phyloP scores from a whole-genome alignment of 2,797 vertebrate species.

The Labroides dimidiatus region DNA sequence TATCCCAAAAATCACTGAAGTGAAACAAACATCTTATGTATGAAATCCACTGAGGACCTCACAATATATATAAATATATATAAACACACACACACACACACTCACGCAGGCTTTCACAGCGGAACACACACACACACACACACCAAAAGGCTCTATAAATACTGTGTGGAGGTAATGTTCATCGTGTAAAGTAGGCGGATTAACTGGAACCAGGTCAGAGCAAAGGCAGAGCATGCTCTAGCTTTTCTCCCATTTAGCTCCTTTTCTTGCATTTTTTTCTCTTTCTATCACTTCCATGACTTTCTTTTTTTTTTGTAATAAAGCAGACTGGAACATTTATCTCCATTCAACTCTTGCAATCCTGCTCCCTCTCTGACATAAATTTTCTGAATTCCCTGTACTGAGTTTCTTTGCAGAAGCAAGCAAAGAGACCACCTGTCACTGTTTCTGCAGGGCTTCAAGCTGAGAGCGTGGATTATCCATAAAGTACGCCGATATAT shows the following conservation, averaged over 20 bases:
- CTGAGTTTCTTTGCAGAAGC: constrained; percentile 14
- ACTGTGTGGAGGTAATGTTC: constrained; percentile 77
- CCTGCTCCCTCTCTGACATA: constrained; percentile 14
- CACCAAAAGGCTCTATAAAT: constrained; percentile 73
- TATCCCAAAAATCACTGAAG: too few species aligned
- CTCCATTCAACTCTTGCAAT: constrained; percentile 16
- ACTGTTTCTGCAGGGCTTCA: constrained; percentile 35
- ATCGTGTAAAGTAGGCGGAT: constrained; percentile 80
- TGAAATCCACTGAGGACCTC: too few species aligned
- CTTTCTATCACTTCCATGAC: constrained; percentile 31
- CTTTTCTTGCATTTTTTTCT: constrained; percentile 44
- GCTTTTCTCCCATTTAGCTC: constrained; percentile 66
- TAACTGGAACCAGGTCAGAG: constrained; percentile 83
- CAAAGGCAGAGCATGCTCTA: constrained; percentile 70
- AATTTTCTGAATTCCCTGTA: constrained; percentile 22
- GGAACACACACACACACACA: constrained; percentile 47
- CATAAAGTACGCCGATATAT: constrained; percentile 7
- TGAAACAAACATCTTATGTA: too few species aligned
- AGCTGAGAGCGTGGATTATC: constrained; percentile 32
- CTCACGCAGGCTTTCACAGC: constrained; percentile 35
- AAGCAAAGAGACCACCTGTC: constrained; percentile 28
- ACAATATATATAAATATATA: too few species aligned
- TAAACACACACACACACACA: not conserved
- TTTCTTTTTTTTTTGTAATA: constrained; percentile 38
- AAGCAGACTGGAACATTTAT: constrained; percentile 40